phyloP scores from a whole-genome alignment of 2,797 vertebrate genomes.

The Myiothlypis chrysogaster region DNA sequence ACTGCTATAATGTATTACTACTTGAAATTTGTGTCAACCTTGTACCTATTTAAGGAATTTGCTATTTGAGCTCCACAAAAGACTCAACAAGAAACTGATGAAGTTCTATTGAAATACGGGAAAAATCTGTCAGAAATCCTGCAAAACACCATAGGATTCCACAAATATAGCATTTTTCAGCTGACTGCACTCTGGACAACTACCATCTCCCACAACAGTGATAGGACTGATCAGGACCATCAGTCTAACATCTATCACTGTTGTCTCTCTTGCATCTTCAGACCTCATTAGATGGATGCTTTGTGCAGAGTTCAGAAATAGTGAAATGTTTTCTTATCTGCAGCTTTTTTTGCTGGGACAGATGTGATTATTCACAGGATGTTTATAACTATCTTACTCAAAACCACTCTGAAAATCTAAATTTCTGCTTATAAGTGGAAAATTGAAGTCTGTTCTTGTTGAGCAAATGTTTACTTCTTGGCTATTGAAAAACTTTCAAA shows the following conservation, averaged over 20 bases:
- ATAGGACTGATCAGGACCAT: neutral
- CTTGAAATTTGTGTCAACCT: neutral
- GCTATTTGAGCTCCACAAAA: neutral
- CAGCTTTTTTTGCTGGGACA: neutral
- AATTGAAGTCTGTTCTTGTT: neutral
- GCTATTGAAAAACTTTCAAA: neutral
- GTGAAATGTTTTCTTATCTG: neutral
- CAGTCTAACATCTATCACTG: neutral
- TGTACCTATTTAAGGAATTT: slow-evolving; percentile 13
- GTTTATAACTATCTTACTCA: neutral
- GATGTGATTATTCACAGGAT: neutral
- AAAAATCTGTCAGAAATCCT: neutral
- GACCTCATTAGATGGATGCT: neutral
- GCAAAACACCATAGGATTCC: neutral
- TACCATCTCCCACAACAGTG: neutral
- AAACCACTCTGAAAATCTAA: neutral
- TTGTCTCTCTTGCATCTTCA: neutral
- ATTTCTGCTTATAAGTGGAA: neutral
- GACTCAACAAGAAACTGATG: neutral
- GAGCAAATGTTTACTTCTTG: neutral
- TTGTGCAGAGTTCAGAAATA: neutral
- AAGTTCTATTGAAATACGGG: neutral
- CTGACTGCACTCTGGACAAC: slow-evolving; percentile 7
- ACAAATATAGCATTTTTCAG: slow-evolving; percentile 15
- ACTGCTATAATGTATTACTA: neutral